Evolutionary conservation across 2,113 vertebrate species (phyloP).

Genomic region (Setophaga coronata): DNA sequence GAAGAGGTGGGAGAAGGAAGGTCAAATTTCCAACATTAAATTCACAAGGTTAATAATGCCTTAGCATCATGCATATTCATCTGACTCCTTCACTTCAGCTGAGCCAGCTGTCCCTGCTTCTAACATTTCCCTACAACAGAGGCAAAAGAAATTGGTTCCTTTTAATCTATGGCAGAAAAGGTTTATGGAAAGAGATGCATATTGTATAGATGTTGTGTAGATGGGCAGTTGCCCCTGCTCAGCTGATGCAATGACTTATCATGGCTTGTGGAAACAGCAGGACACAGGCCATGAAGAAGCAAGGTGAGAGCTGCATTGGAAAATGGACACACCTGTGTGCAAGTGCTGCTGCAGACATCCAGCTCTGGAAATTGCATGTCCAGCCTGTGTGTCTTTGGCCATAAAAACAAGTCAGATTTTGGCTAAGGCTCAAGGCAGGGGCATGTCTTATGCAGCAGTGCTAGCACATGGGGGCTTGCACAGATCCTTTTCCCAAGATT

Average conservation of each 20-base stretch:
- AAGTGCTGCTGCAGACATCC: background rate
- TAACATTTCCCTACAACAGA: background rate
- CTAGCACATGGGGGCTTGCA: background rate
- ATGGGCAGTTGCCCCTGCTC: background rate
- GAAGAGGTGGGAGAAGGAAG: background rate
- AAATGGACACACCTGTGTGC: background rate
- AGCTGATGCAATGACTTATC: background rate
- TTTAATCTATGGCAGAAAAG: background rate
- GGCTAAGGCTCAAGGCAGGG: background rate
- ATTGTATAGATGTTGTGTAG: background rate
- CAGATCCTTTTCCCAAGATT: background rate
- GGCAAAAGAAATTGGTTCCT: background rate
- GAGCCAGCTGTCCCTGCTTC: background rate
- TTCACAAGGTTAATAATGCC: background rate
- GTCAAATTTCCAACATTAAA: background rate
- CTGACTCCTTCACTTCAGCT: background rate
- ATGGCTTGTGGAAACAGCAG: background rate
- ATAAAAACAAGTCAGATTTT: background rate
- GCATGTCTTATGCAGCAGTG: background rate
- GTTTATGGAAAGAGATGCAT: background rate
- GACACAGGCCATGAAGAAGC: background rate
- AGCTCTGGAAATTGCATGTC: background rate
- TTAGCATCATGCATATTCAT: background rate
- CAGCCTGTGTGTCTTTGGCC: background rate
- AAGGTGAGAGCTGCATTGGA: background rate